Evolutionary conservation across 2,113 vertebrate genomes (phyloP), one percentile per base, ranked within the genome.

Genomic region (Rynchops niger): DNA sequence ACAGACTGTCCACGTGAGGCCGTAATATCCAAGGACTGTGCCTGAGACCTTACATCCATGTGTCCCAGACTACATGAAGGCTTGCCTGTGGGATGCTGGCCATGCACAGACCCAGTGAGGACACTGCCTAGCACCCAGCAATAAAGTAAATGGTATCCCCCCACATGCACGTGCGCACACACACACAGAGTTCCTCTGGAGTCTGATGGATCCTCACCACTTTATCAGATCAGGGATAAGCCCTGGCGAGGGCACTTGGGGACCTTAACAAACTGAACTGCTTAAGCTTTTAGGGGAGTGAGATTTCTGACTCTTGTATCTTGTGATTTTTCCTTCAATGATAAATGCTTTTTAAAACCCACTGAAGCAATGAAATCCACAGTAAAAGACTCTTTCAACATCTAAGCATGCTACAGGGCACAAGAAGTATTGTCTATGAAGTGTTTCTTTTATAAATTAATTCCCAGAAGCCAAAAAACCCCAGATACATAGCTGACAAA

Each of bases 401-500:
- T 79, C 76, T 80, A 78, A 95, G 25, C 25, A 36, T 66, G 62
- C 72, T 58, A 45, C 23, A 63, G 70, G 76, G 30, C 71, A 73
- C 30, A 83, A 90, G 53, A 97, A 78, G 20, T 74, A 65, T 84
- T 32, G 9, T 74, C 49, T 79, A 26, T 59, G 43, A 88, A 89
- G 32, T 90, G n/a, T 74, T 96, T 96, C 30, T 86, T 69, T 84
- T 87, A 56, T 83, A 95, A 95, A 97, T 97, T 88, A 94, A 89
- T 95, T 93, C 71, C 74, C 61, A 83, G 73, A 38, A 82, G 22
- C 45, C 36, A 67, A 93, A 93, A 93, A 79, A 82, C 1, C 11
- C 15, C 34, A 42, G 50, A 73, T 80, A 81, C 9, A 52, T 15
- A 79, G 27, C 27, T 78, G 45, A 72, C 61, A 58, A 93, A 69